Base-by-base conservation (phyloP, 2,888 invertebrate species). In the Chrysolina americana region DNA sequence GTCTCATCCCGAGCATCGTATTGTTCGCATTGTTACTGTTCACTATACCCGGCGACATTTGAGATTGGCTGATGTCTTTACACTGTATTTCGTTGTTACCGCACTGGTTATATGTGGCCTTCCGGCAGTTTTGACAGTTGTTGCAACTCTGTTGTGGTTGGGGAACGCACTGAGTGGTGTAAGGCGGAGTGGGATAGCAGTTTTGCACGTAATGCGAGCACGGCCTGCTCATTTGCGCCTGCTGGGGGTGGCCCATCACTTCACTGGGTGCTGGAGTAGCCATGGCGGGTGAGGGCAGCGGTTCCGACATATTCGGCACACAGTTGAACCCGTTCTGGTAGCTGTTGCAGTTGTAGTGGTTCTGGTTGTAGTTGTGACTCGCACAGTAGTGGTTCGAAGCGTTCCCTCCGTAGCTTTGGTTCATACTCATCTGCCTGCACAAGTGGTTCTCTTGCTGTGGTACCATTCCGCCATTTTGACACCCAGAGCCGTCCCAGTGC, bases 1-100 rank as follows among this genome's bases (percentile, higher is more conserved):
- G 94, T 15, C 94, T 90, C 95, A 96, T 96, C 5, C 90, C 91
- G 53, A 89, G 86, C 1, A 89, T 76, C 10, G 79, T 77, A 3
- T 75, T 76, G 23, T 65, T 53, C 59, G 72, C 73, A 62, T 63
- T 74, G 65, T 71, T 73, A 65, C 47, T 75, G 41, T 70, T 73
- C 17, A 64, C 28, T 44, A 75, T 78, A 48, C 87, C 88, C 3
- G 90, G 90, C 8, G 90, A 90, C 87, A 90, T 88, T 84, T 90
- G 90, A 0, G 90, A 90, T 81, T 90, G 91, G 70, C 89, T 90
- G 2, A 91, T 89, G 76, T 90, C 90, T 65, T 89, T 89, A 74
- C 90, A 91, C 82, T 91, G 91, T 66, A 90, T 90, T 83, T 90
- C 91, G 50, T 76, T 80, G 68, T 78, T 83, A 9, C 75, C 72